Conservation (phyloP, 2,113 vertebrate genomes). For the Hippotragus niger region DNA sequence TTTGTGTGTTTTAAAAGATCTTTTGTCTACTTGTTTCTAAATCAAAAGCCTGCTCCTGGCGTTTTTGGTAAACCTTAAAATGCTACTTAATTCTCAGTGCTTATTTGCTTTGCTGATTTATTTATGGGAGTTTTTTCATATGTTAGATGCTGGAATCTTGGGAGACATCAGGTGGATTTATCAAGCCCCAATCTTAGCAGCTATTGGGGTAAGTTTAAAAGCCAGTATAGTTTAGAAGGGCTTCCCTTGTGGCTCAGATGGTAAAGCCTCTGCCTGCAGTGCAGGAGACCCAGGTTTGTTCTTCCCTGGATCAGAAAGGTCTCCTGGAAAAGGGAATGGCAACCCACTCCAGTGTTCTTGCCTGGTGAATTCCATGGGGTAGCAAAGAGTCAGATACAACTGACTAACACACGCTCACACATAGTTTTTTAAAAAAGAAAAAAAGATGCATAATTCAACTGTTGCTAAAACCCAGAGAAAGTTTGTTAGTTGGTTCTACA, state of each 20-base stretch:
- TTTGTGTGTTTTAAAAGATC: not conserved
- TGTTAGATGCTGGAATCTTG: conserved; percentile 89
- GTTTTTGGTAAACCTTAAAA: conserved; percentile 20
- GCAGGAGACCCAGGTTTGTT: not conserved
- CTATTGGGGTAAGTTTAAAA: conserved; percentile 86
- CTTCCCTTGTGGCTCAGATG: not conserved
- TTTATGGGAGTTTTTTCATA: not conserved
- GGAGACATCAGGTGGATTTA: conserved; percentile 91
- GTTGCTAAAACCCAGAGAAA: not conserved
- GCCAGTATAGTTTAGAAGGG: not conserved
- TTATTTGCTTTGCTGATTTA: not conserved
- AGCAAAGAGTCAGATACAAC: not conserved
- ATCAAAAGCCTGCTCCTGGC: not conserved
- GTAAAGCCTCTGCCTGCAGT: not conserved
- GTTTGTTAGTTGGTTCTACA: not conserved
- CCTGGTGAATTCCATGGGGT: not conserved
- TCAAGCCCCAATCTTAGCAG: conserved; percentile 89
- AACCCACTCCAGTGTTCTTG: not conserved
- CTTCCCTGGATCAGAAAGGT: not conserved
- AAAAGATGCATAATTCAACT: not conserved
- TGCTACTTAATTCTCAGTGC: not conserved
- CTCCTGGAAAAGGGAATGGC: not conserved
- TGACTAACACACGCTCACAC: not conserved
- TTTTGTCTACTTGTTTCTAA: not conserved
- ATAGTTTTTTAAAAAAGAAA: not conserved